These are phyloP conservation scores for Polyommatus iphigenia DNA, from an alignment of 2,888 invertebrate species.

Conservation along the genomic window DNA sequence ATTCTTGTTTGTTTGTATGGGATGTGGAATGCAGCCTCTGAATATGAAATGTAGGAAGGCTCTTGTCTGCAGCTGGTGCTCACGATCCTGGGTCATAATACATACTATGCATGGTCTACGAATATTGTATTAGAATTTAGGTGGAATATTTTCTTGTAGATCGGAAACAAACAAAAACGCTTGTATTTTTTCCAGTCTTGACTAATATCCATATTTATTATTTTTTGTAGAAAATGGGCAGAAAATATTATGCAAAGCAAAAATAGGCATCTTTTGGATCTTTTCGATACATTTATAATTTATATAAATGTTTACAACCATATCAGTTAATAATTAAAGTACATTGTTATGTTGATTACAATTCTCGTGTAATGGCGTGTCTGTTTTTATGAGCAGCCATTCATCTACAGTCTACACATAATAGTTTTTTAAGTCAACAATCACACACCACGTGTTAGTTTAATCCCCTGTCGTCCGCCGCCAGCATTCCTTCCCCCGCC, in stretches of 20 bases:
- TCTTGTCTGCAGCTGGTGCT: neutral
- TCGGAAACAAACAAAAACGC: neutral
- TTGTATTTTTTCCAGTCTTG: neutral
- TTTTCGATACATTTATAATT: no score
- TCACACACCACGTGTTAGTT: neutral
- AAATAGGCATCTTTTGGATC: no score
- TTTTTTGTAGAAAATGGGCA: no score
- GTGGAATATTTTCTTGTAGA: neutral
- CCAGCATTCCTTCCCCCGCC: no score
- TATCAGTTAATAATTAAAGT: no score
- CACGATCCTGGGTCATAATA: neutral
- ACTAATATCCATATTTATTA: no score
- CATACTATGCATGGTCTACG: constrained; percentile 14
- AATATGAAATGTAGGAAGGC: constrained; percentile 1
- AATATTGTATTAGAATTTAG: neutral
- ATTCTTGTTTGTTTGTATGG: neutral
- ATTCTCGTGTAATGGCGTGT: neutral
- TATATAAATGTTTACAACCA: neutral
- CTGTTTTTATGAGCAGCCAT: neutral
- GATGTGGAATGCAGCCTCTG: neutral
- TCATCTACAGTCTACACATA: neutral
- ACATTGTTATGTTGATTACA: neutral
- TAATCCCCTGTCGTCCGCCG: neutral
- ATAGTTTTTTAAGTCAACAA: neutral
- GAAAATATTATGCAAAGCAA: no score